A percentile compares a stretch with the other conserved stretches of the same genome.
Evolutionary conservation across 2,797 vertebrate species (phyloP).

Genomic region (Dromococcyx pavoninus): DNA sequence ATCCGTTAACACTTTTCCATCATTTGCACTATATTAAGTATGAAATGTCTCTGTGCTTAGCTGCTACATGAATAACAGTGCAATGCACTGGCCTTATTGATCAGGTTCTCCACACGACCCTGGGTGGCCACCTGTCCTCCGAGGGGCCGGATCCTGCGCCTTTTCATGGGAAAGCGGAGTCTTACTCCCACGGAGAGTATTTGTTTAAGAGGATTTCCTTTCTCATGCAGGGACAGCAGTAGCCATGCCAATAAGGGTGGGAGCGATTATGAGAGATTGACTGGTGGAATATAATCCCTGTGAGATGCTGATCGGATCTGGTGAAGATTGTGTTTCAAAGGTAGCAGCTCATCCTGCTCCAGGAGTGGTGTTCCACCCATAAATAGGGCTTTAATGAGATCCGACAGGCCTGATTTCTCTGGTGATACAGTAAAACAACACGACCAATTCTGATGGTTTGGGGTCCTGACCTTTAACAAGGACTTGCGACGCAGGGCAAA

Average conservation of each 20-base stretch:
- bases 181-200: not conserved
- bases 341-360: slow-evolving; percentile 39
- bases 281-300: slow-evolving; percentile 41
- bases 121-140: not conserved
- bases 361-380: slow-evolving; percentile 1
- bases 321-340: slow-evolving; percentile 57
- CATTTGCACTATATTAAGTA: not conserved
- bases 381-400: slow-evolving; percentile 69
- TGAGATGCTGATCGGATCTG: not conserved
- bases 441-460: slow-evolving; percentile 76
- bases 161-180: fast-evolving
- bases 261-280: slow-evolving; percentile 23
- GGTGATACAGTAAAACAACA: slow-evolving; percentile 72
- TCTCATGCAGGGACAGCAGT: not conserved
- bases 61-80: not conserved
- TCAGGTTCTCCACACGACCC: not conserved
- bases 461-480: slow-evolving; percentile 87
- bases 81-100: fast-evolving
- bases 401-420: slow-evolving; percentile 72
- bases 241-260: slow-evolving; percentile 35
- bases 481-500: slow-evolving; percentile 81
- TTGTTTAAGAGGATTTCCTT: slow-evolving; percentile 56
- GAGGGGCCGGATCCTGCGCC: not conserved
- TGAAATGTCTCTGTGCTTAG: not conserved
- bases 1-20: not conserved